Evolutionary conservation across 2,113 vertebrate genomes (phyloP), one percentile per base, ranked within the genome.

Genomic region (Aptenodytes patagonicus): DNA sequence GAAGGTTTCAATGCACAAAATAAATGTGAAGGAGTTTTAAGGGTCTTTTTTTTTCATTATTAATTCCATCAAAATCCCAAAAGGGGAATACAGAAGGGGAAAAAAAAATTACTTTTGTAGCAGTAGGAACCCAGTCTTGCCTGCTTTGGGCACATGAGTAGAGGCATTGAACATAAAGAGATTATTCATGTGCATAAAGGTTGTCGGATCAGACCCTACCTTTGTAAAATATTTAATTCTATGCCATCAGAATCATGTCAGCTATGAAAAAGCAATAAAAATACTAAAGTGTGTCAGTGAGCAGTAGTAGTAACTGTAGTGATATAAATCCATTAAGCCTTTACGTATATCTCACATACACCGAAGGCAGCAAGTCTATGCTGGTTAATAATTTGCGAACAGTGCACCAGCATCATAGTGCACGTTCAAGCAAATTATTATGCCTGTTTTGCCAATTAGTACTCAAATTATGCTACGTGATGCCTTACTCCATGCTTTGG

Each of bases 141-240:
- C 89, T 83, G 38, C 55, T 82, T 66, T 73, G 81, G 62, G 94
- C 91, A 93, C 70, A 34, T 88, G 85, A 81, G 83, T 75, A 93
- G 85, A 79, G 66, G 82, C 58, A 92, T 57, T 89, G 83, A 24
- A 66, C 60, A 80, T 69, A 92, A 87, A 89, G 87, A 77, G 87
- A 84, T 86, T 87, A 86, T 90, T 95, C 89, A 85, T 68, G 77
- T 93, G 76, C 89, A 83, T 73, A 89, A 87, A 66, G 77, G 84
- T 91, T 95, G 89, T 83, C 2, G 2, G 90, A 97, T 96, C 92
- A 95, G 80, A 80, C 85, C 85, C 79, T 73, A 68, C 89, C 87
- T 95, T 97, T 89, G 94, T 96, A 87, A 91, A 96, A 95, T 97
- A 90, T 88, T 95, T 96, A 97, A 97, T 87, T 96, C 79, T 68